Conservation (phyloP, 1,140 invertebrate genomes). For the Caenorhabditis elegans region WBcel235 BX284604.4:8227001-8227500, state of each 20-base stretch:
- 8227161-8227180: background rate
- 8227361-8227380: too few relatives aligned
- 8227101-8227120: conserved; percentile 48
- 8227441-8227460: too few relatives aligned
- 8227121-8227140: conserved; percentile 47
- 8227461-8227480: too few relatives aligned
- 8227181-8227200: conserved; percentile 46
- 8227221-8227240: conserved; percentile 44
- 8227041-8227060: conserved; percentile 45
- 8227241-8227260: conserved; percentile 38
- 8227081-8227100: conserved; percentile 30
- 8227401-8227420: too few relatives aligned
- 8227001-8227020: background rate
- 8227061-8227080: conserved; percentile 47
- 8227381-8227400: too few relatives aligned
- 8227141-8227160: conserved; percentile 26
- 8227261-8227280: conserved; percentile 46
- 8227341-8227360: too few relatives aligned
- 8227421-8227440: too few relatives aligned
- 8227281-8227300: conserved; percentile 44
- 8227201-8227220: conserved; percentile 27
- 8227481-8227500: too few relatives aligned
- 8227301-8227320: conserved; percentile 43
- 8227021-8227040: conserved; percentile 40
- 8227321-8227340: conserved; percentile 29